Base-by-base conservation (phyloP, 2,113 vertebrate genomes). In the Tragulus kanchil region DNA sequence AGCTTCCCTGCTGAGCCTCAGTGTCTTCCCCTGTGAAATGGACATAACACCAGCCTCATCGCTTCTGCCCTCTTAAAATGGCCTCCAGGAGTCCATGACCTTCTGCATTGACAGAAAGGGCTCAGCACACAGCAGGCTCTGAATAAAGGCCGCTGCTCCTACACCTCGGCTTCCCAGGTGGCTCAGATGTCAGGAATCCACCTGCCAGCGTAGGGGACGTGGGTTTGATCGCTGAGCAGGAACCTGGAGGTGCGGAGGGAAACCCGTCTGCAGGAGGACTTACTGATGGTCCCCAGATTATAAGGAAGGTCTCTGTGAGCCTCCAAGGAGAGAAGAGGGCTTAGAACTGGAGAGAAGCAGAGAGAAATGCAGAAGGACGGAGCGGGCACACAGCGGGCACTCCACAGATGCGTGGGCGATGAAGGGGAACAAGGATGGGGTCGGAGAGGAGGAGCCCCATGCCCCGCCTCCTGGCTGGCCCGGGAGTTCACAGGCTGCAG, bases 71-170 rank as follows among this genome's bases (percentile, higher is more conserved):
- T 89, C 28, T 36, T 8, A 31, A 45, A 42, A 54, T 9, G 54
- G 75, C 11, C 75, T 62, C 1, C 3, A 61, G 36, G 85, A 10
- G 9, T 16, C 17, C 16, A 59, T 8, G 62, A 19, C 10, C 54
- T 67, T 28, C 52, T 7, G 9, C 11, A 1, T 58, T 71, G 56
- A 56, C 71, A 85, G 69, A 21, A 31, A 42, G 28, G 52, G 77
- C 65, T 52, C 3, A 36, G 28, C 52, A 26, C 0, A 0, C 0
- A 3, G 21, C 69, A 2, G 69, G 56, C 26, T n/a, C 48, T 42
- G 52, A 54, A 5, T 17, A 2, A 15, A 90, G 67, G 21, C 26
- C 2, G 0, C n/a, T 12, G 1, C 11, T 52, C 6, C 48, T 1
- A 2, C 25, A 15, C 3, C 54, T 42, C 0, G 36, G 42, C 69